Evolutionary conservation across 2,797 vertebrate genomes (phyloP).

Genomic region (Oophaga sylvatica): DNA sequence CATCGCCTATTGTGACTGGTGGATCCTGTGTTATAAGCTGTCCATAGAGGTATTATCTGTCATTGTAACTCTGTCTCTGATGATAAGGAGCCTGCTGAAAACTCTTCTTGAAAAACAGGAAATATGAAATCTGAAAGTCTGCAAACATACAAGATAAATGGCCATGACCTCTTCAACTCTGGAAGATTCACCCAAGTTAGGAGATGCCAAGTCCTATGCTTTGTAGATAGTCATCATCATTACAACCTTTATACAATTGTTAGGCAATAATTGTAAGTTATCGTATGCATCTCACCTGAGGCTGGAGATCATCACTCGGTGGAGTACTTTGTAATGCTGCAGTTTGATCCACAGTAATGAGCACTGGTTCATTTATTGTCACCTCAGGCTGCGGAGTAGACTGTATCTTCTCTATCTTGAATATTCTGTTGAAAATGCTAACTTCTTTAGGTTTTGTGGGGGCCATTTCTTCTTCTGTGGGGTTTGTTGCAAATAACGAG

Average conservation of each 20-base stretch:
- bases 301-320: not conserved
- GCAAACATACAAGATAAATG: not conserved
- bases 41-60: too few relatives aligned
- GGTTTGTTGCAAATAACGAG: not conserved
- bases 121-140: not conserved
- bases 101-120: too few relatives aligned
- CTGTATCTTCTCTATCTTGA: conserved; percentile 73
- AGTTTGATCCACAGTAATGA: not conserved
- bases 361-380: not conserved
- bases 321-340: conserved; percentile 56
- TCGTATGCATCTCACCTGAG: conserved; percentile 68
- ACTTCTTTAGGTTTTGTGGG: conserved; percentile 63
- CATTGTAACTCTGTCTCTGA: too few relatives aligned
- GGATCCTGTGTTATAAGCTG: too few relatives aligned
- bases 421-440: conserved; percentile 79
- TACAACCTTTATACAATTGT: not conserved
- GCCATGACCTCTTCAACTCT: not conserved
- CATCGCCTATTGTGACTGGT: too few relatives aligned
- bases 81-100: too few relatives aligned
- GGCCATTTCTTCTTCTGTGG: conserved; percentile 47
- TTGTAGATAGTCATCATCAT: too few relatives aligned
- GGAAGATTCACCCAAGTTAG: not conserved
- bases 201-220: too few relatives aligned
- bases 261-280: not conserved
- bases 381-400: conserved; percentile 29